These are phyloP conservation scores for Polydrusus cervinus DNA, from an alignment of 2,888 invertebrate genomes.

Conservation along the genomic window DNA sequence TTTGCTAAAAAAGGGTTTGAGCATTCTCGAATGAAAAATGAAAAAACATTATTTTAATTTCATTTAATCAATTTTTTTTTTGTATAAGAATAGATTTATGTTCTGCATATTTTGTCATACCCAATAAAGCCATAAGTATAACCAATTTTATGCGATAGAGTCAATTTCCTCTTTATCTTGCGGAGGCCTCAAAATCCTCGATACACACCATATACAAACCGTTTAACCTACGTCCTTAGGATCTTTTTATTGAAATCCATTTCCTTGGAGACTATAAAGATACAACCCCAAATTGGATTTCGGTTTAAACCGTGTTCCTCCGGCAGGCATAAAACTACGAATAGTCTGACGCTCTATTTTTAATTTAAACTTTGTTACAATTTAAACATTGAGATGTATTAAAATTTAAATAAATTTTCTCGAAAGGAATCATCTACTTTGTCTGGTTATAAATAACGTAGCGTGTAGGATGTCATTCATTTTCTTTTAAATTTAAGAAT, in stretches of 20 bases:
- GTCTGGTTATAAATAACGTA: too few relatives aligned
- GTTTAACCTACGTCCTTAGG: constrained; percentile 43
- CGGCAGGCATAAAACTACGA: not conserved
- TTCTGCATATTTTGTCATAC: not conserved
- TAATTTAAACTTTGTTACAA: constrained; percentile 12
- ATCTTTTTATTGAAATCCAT: constrained; percentile 54
- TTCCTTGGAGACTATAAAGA: constrained; percentile 50
- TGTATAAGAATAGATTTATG: too few relatives aligned
- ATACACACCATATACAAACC: constrained; percentile 34
- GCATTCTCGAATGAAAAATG: too few relatives aligned
- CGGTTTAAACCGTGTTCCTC: constrained; percentile 31
- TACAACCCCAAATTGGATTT: constrained; percentile 50
- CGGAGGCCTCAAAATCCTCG: constrained; percentile 41
- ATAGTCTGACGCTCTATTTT: constrained; percentile 18
- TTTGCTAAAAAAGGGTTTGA: too few relatives aligned
- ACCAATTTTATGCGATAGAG: constrained; percentile 10
- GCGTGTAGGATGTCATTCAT: too few relatives aligned
- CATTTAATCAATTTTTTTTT: too few relatives aligned
- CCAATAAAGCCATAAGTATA: not conserved
- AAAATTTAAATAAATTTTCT: not conserved
- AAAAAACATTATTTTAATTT: too few relatives aligned
- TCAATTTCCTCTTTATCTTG: constrained; percentile 30
- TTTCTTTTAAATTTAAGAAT: too few relatives aligned
- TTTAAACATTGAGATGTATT: not conserved
- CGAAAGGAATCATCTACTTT: not conserved